A percentile compares a stretch with the other conserved stretches of the same genome.
Conservation (phyloP, 2,797 vertebrate genomes). For the Falco biarmicus region DNA sequence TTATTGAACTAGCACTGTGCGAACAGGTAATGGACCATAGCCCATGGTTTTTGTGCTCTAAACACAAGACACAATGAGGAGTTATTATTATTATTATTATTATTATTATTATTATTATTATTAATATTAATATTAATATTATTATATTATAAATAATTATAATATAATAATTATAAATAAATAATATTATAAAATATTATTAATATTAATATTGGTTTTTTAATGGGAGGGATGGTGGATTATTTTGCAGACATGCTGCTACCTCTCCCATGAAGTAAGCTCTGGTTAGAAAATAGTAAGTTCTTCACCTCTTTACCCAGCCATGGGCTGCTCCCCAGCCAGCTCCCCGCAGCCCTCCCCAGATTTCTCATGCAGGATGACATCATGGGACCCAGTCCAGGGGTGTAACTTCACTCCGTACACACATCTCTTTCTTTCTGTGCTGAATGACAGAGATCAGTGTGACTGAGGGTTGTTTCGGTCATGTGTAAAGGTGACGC, state of each 20-base stretch:
- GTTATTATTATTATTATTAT: background rate
- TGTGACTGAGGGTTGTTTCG: background rate
- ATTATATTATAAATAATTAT: too few relatives aligned
- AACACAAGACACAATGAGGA: background rate
- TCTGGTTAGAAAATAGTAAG: background rate
- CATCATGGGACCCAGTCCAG: background rate
- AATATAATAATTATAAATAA: too few relatives aligned
- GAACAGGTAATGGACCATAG: too few relatives aligned
- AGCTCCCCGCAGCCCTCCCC: background rate
- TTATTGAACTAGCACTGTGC: background rate
- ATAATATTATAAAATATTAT: too few relatives aligned
- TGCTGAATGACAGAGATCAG: background rate
- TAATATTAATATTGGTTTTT: background rate
- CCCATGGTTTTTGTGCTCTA: background rate
- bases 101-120: too few relatives aligned
- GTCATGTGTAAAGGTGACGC: background rate
- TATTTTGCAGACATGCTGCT: background rate
- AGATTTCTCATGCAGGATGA: background rate
- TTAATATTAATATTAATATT: too few relatives aligned
- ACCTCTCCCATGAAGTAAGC: background rate
- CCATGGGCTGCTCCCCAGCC: background rate
- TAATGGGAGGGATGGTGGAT: background rate
- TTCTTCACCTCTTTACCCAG: background rate
- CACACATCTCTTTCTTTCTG: background rate
- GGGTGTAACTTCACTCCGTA: background rate